Conservation (phyloP, 2,888 invertebrate genomes). For the Drosophila maculinotata region DNA sequence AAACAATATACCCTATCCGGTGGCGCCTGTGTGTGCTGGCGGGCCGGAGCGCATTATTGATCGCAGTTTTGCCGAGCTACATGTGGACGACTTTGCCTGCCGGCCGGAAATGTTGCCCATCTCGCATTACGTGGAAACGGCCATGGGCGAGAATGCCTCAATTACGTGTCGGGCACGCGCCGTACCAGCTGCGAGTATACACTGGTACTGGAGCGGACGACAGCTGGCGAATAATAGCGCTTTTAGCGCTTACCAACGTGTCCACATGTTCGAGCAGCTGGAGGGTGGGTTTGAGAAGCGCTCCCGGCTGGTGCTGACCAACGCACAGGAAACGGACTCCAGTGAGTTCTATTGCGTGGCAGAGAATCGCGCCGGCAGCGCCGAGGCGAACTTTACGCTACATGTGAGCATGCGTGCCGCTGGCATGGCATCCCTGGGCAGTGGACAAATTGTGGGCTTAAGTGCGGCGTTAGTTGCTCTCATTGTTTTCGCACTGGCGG, state of each 20-base stretch:
- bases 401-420: constrained; percentile 92
- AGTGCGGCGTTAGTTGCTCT: constrained; percentile 93
- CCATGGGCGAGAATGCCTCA: constrained; percentile 93
- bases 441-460: constrained; percentile 93
- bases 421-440: constrained; percentile 92
- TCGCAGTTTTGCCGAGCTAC: constrained; percentile 90
- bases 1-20: constrained; percentile 91
- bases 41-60: constrained; percentile 90
- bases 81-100: constrained; percentile 94
- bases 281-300: constrained; percentile 88
- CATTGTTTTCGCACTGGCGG: constrained; percentile 90
- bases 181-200: constrained; percentile 91
- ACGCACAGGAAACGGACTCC: constrained; percentile 93
- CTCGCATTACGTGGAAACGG: constrained; percentile 91
- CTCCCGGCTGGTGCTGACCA: constrained; percentile 91
- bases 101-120: constrained; percentile 92
- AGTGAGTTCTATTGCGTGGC: constrained; percentile 95
- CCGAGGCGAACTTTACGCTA: constrained; percentile 95
- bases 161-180: constrained; percentile 93
- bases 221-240: constrained; percentile 91
- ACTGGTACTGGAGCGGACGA: constrained; percentile 95
- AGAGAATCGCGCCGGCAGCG: constrained; percentile 94
- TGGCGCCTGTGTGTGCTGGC: constrained; percentile 91
- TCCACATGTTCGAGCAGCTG: constrained; percentile 90
- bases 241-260: constrained; percentile 91